Percentiles rank a stretch among this genome's conserved stretches.
These are phyloP conservation scores for Brachirus orientalis DNA, from an alignment of 2,113 vertebrate species.

Conservation along the genomic window DNA sequence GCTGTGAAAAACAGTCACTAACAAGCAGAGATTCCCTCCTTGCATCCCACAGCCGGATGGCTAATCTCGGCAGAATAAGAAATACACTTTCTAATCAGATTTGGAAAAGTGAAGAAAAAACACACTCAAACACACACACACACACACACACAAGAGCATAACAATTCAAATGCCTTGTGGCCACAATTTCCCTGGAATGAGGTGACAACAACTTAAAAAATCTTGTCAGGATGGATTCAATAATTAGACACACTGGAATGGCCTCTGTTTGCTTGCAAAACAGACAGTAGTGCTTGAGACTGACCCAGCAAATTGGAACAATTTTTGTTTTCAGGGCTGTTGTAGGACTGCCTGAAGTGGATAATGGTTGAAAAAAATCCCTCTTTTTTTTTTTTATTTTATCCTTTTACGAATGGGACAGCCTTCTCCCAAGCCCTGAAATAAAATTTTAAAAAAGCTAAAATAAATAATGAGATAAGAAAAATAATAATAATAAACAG, in stretches of 20 bases:
- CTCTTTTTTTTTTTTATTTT: slow-evolving; percentile 32
- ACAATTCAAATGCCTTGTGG: slow-evolving; percentile 62
- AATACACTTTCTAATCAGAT: slow-evolving; percentile 68
- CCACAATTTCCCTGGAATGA: slow-evolving; percentile 51
- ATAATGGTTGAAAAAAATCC: slow-evolving; percentile 27
- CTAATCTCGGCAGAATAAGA: slow-evolving; percentile 72
- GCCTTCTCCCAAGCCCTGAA: background rate
- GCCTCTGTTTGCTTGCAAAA: slow-evolving; percentile 56
- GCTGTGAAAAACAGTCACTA: slow-evolving; percentile 77
- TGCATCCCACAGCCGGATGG: slow-evolving; percentile 75
- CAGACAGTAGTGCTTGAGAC: slow-evolving; percentile 59
- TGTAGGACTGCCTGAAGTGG: slow-evolving; percentile 34
- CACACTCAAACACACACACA: background rate
- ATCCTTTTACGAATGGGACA: slow-evolving; percentile 17
- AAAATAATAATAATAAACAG: slow-evolving; percentile 30
- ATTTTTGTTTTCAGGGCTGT: slow-evolving; percentile 55
- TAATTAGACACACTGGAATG: slow-evolving; percentile 63
- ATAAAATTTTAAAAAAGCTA: slow-evolving; percentile 21
- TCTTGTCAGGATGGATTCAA: slow-evolving; percentile 56
- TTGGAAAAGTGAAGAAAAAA: slow-evolving; percentile 24
- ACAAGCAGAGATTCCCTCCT: slow-evolving; percentile 76
- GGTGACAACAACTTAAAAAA: slow-evolving; percentile 60
- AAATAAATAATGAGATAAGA: slow-evolving; percentile 6
- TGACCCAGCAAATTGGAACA: slow-evolving; percentile 63
- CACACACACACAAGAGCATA: slow-evolving; percentile 21